Conservation (phyloP, 1,140 invertebrate genomes). For the Stenopsyche tienmushanensis region DNA sequence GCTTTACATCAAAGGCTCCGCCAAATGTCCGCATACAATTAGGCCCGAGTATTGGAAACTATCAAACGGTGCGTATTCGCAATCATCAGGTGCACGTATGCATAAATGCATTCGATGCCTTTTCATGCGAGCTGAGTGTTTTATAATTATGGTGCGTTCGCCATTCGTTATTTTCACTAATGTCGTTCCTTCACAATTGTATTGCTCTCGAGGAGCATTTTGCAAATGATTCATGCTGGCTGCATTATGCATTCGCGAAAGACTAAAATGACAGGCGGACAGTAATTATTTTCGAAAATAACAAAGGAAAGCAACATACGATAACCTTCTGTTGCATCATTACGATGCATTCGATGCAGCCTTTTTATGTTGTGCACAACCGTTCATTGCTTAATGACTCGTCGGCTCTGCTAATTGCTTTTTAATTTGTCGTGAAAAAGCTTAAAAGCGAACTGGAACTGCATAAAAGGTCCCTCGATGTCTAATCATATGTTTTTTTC, state of each 20-base stretch:
- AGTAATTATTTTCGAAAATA: conserved; percentile 8
- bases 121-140: conserved; percentile 10
- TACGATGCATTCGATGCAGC: not conserved
- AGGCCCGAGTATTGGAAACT: not conserved
- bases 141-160: conserved; percentile 5
- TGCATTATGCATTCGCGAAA: conserved; percentile 11
- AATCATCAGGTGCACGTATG: not conserved
- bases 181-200: conserved; percentile 7
- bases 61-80: not conserved
- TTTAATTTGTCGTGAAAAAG: not conserved
- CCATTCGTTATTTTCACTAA: conserved; percentile 3
- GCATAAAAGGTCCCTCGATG: not conserved
- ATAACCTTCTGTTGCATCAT: not conserved
- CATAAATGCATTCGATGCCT: conserved; percentile 9
- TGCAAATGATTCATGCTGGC: conserved; percentile 12
- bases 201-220: not conserved
- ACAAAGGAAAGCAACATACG: conserved; percentile 2
- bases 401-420: conserved; percentile 9
- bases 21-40: no score
- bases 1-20: no score
- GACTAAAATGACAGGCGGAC: not conserved
- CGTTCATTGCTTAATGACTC: not conserved
- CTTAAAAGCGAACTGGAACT: not conserved
- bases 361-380: no score
- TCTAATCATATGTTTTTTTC: conserved; percentile 3